Conservation (phyloP, 1,140 invertebrate species). For the Brachionus calyciflorus region DNA sequence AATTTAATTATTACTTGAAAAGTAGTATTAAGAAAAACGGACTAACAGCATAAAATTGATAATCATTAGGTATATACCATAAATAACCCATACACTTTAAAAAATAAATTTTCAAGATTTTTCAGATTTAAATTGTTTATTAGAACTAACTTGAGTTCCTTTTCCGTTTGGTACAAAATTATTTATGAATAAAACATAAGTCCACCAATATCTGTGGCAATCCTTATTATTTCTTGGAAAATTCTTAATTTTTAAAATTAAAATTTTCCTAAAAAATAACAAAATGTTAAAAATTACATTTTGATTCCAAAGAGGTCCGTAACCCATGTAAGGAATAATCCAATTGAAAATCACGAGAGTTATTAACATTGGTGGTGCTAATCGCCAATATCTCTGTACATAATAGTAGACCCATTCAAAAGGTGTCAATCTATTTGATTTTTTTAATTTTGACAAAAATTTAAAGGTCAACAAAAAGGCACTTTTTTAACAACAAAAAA, state of each 20-base stretch:
- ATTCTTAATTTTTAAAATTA: not conserved
- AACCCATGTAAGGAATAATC: constrained; percentile 36
- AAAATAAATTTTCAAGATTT: not conserved
- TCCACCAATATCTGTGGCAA: constrained; percentile 76
- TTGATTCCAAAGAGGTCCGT: constrained; percentile 38
- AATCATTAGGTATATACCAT: constrained; percentile 79
- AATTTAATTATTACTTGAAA: constrained; percentile 45
- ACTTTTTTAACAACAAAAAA: not conserved
- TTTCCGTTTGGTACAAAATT: constrained; percentile 71
- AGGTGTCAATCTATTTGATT: constrained; percentile 7
- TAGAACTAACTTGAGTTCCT: not conserved
- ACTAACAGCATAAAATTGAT: constrained; percentile 68
- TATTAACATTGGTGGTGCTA: constrained; percentile 33
- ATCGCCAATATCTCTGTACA: constrained; percentile 26
- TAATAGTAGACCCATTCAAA: constrained; percentile 46
- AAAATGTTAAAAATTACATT: not conserved
- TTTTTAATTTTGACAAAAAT: constrained; percentile 33
- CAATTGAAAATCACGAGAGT: constrained; percentile 1
- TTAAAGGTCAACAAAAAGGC: constrained; percentile 23
- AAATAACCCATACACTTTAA: constrained; percentile 70
- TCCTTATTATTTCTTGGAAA: constrained; percentile 51
- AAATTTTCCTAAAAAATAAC: no score
- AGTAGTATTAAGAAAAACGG: constrained; percentile 49
- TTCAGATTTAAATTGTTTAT: not conserved
- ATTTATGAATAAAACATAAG: constrained; percentile 78